Percentiles rank a stretch among this genome's conserved stretches.
These are phyloP conservation scores for Rallus crepitans DNA, from an alignment of 2,797 vertebrate species.

Conservation along the genomic window DNA sequence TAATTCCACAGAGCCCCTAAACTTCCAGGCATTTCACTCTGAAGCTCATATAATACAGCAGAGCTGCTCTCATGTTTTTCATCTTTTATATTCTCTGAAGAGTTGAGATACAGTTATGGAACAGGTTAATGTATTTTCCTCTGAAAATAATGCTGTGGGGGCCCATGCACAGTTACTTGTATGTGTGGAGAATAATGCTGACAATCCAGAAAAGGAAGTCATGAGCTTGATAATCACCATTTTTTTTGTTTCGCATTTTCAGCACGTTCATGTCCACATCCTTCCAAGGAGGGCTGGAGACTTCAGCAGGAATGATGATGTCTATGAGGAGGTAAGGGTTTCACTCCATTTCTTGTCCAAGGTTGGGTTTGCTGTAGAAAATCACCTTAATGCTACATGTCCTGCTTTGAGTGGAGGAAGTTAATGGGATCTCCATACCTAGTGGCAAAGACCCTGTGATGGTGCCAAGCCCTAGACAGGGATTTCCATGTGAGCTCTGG, in stretches of 20 bases:
- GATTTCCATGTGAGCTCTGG: background rate
- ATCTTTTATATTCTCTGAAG: slow-evolving; percentile 36
- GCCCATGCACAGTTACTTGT: background rate
- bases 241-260: slow-evolving; percentile 60
- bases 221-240: slow-evolving; percentile 14
- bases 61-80: slow-evolving; percentile 35
- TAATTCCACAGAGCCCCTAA: slow-evolving; percentile 53
- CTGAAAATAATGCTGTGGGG: slow-evolving; percentile 57
- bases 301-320: slow-evolving; percentile 85
- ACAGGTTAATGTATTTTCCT: slow-evolving; percentile 56
- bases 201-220: slow-evolving; percentile 37
- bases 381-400: background rate
- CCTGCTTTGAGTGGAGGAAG: background rate
- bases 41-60: background rate
- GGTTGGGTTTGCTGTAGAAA: background rate
- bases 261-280: slow-evolving; percentile 90
- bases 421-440: background rate
- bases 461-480: background rate
- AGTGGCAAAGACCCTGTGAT: background rate
- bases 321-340: slow-evolving; percentile 84
- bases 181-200: slow-evolving; percentile 34
- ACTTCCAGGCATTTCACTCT: slow-evolving; percentile 44
- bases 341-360: background rate
- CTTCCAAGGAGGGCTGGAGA: slow-evolving; percentile 86
- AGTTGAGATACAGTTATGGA: slow-evolving; percentile 40